Evolutionary conservation across 2,888 invertebrate genomes (phyloP).

Genomic region (Cephus spinipes): DNA sequence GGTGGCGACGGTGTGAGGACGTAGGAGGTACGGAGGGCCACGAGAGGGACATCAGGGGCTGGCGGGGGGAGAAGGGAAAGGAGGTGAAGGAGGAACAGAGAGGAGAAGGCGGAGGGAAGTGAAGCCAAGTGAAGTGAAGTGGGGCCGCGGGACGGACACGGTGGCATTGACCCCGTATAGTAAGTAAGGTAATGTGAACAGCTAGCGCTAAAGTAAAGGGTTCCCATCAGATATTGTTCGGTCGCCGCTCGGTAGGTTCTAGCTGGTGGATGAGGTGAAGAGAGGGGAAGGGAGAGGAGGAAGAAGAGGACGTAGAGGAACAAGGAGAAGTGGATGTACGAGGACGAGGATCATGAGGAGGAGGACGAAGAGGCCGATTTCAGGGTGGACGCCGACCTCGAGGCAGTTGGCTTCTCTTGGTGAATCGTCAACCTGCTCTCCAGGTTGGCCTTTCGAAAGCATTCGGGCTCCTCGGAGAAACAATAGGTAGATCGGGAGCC

Average conservation of each 20-base stretch:
- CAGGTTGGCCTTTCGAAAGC: conserved; percentile 22
- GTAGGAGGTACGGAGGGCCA: conserved; percentile 2
- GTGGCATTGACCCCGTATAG: conserved; percentile 63
- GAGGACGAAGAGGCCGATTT: conserved; percentile 36
- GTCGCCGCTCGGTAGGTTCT: conserved; percentile 22
- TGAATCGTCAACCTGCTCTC: neutral
- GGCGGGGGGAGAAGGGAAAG: conserved; percentile 15
- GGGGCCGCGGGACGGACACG: conserved; percentile 55
- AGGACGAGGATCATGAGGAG: neutral
- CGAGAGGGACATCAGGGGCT: conserved; percentile 3
- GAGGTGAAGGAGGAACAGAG: conserved; percentile 29
- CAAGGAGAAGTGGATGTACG: neutral
- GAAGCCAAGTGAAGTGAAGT: conserved; percentile 55
- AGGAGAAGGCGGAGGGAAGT: conserved; percentile 41
- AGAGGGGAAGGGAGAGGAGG: neutral
- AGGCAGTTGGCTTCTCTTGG: conserved; percentile 20
- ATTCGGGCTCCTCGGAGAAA: conserved; percentile 23
- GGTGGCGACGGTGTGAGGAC: conserved; percentile 6
- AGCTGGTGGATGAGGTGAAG: neutral
- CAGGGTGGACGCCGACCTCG: conserved; percentile 50
- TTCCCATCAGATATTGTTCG: conserved; percentile 42
- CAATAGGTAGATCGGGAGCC: neutral
- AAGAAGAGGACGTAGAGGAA: neutral
- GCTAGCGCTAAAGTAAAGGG: conserved; percentile 50
- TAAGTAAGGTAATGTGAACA: conserved; percentile 62